Conservation (phyloP, 2,797 vertebrate genomes). For the Glyptemys insculpta region DNA sequence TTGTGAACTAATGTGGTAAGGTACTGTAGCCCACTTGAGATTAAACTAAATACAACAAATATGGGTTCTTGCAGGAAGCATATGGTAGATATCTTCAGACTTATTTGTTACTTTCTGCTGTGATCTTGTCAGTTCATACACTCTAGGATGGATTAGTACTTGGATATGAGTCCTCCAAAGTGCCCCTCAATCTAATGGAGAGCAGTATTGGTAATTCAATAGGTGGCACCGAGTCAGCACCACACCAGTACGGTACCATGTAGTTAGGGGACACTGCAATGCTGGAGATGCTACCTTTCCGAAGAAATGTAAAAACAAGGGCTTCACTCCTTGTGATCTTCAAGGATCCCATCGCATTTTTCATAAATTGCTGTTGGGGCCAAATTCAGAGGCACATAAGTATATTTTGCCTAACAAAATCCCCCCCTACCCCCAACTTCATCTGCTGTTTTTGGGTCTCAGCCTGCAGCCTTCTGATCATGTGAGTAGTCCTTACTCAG, state of each 20-base stretch:
- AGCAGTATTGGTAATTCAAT: neutral
- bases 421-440: neutral
- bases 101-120: neutral
- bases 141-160: rapidly evolving
- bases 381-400: neutral
- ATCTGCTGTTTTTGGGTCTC: neutral
- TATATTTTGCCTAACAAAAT: neutral
- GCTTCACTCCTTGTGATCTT: neutral
- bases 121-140: neutral
- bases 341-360: neutral
- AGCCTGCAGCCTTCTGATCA: neutral
- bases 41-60: neutral
- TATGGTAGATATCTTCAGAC: neutral
- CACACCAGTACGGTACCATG: neutral
- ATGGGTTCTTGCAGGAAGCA: neutral
- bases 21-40: neutral
- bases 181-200: neutral
- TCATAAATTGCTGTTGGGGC: neutral
- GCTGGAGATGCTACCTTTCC: neutral
- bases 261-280: rapidly evolving
- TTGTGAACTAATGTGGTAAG: neutral
- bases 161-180: rapidly evolving
- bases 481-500: neutral
- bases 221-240: neutral
- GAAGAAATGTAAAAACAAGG: neutral